These are phyloP conservation scores for Druon quercuslanigerum DNA, from an alignment of 1,140 invertebrate genomes.

Conservation along the genomic window DNA sequence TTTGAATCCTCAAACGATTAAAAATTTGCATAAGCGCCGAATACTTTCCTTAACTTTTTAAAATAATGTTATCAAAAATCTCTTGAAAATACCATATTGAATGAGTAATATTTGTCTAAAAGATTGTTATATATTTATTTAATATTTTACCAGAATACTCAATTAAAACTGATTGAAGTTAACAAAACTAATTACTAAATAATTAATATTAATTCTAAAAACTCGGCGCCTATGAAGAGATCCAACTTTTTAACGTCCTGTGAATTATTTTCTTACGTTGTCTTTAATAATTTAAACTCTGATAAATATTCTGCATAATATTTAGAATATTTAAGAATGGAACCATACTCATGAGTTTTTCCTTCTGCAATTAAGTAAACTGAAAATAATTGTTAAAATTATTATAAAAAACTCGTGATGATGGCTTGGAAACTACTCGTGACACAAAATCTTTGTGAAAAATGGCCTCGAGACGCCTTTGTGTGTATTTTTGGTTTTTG, in stretches of 20 bases:
- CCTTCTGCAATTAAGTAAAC: neutral
- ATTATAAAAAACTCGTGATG: neutral
- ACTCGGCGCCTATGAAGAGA: no score
- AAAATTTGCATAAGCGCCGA: no score
- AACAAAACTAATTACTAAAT: no score
- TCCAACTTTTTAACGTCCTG: neutral
- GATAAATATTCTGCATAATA: neutral
- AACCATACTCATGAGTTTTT: conserved; percentile 29
- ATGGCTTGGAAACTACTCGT: neutral
- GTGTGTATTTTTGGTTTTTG: conserved; percentile 57
- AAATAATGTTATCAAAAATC: no score
- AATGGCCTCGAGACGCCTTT: conserved; percentile 70
- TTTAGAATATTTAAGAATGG: neutral
- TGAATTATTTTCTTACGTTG: neutral
- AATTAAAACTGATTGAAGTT: no score
- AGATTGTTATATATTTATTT: no score
- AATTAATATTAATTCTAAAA: no score
- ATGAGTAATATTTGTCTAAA: no score
- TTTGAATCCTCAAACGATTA: no score
- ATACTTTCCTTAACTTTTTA: no score
- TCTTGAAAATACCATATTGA: no score
- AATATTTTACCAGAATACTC: no score
- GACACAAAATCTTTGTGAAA: conserved; percentile 52
- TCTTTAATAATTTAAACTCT: neutral
- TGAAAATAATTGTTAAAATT: neutral